Evolutionary conservation across 1,140 invertebrate species (phyloP).

Genomic region (Procambarus clarkii): DNA sequence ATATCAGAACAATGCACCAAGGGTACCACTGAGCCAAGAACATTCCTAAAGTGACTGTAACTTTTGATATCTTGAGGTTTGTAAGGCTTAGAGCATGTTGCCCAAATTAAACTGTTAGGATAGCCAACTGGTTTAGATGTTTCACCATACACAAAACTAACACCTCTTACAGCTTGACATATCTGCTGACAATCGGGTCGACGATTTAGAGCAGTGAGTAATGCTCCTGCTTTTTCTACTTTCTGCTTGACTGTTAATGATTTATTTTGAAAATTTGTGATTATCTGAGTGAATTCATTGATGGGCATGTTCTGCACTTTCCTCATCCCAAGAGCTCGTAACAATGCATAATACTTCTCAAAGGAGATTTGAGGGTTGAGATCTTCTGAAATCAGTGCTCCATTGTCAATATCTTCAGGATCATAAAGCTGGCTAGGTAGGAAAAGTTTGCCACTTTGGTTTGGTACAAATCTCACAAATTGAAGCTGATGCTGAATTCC

Average conservation of each 20-base stretch:
- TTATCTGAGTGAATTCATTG: neutral
- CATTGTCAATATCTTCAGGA: constrained; percentile 27
- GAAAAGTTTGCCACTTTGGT: neutral
- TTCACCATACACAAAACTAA: constrained; percentile 31
- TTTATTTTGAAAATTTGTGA: neutral
- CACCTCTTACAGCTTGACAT: constrained; percentile 12
- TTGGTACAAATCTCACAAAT: constrained; percentile 13
- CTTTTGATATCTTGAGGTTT: constrained; percentile 9
- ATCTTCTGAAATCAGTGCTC: constrained; percentile 28
- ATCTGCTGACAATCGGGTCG: neutral
- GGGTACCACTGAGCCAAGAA: constrained; percentile 14
- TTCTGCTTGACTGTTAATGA: neutral
- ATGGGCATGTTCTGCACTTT: constrained; percentile 20
- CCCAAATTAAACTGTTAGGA: constrained; percentile 8
- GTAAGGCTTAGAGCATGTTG: neutral
- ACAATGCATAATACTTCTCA: constrained; percentile 1
- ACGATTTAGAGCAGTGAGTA: constrained; percentile 19
- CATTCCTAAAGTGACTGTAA: neutral
- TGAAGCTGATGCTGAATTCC: constrained; percentile 8
- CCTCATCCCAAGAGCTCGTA: constrained; percentile 29
- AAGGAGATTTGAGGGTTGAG: neutral
- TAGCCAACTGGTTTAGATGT: neutral
- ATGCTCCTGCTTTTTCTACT: neutral
- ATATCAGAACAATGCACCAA: constrained; percentile 24
- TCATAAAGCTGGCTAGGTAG: constrained; percentile 31